A percentile compares a stretch with the other conserved stretches of the same genome.
These are phyloP conservation scores for Acrocyrtus sp. DNA, from an alignment of 2,888 invertebrate genomes.

Conservation along the genomic window DNA sequence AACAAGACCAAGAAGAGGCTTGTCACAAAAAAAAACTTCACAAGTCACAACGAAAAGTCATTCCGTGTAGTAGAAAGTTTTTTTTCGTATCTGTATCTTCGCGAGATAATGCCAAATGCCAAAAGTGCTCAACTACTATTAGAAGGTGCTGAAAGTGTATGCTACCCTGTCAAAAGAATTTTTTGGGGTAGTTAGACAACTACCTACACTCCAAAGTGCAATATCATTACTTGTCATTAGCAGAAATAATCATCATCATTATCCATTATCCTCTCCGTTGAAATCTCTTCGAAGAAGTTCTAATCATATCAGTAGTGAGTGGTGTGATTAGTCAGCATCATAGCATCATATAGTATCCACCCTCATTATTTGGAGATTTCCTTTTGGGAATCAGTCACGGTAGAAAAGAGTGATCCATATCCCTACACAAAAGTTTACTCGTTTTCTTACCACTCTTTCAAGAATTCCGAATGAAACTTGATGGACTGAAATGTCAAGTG, in stretches of 20 bases:
- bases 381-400: too few species aligned
- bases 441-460: not conserved
- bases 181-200: too few species aligned
- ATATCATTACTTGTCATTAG: not conserved
- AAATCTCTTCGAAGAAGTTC: too few species aligned
- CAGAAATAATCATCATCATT: too few species aligned
- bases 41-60: not conserved
- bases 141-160: not conserved
- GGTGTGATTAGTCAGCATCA: not conserved
- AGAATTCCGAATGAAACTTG: constrained; percentile 49
- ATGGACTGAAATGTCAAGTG: constrained; percentile 49
- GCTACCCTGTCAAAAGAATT: not conserved
- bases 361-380: too few species aligned
- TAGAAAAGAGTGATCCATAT: too few species aligned
- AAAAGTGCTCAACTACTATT: not conserved
- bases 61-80: not conserved
- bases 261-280: too few species aligned
- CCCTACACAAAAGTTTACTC: not conserved
- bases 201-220: not conserved
- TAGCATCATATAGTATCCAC: not conserved
- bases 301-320: not conserved
- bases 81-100: too few species aligned
- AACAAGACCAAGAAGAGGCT: not conserved
- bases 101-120: not conserved
- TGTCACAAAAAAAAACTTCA: not conserved